Evolutionary conservation across 2,888 invertebrate species (phyloP).

Genomic region (Drosophila macrospina): DNA sequence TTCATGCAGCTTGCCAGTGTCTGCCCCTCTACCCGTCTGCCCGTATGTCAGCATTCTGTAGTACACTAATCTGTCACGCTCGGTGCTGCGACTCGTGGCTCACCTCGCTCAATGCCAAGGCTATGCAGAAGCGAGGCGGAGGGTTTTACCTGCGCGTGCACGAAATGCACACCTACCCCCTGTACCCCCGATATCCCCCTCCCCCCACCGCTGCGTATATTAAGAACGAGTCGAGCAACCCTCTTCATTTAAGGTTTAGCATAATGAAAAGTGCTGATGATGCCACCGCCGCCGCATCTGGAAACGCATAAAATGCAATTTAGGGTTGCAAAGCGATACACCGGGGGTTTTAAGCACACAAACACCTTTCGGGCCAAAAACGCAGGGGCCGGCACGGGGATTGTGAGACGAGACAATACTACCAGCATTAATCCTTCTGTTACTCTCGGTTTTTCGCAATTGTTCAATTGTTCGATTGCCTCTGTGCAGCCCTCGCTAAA

Average conservation of each 20-base stretch:
- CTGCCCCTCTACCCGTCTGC: constrained; percentile 41
- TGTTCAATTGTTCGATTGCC: constrained; percentile 75
- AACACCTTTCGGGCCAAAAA: constrained; percentile 67
- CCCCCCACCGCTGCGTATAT: background rate
- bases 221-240: constrained; percentile 47
- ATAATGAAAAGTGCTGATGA: constrained; percentile 79
- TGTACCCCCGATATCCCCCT: background rate
- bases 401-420: constrained; percentile 19
- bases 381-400: constrained; percentile 28
- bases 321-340: constrained; percentile 73
- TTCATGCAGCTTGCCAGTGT: constrained; percentile 52
- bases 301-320: constrained; percentile 73
- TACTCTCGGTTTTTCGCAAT: constrained; percentile 66
- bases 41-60: constrained; percentile 79
- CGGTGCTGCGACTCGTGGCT: constrained; percentile 39
- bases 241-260: constrained; percentile 80
- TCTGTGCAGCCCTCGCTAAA: constrained; percentile 9
- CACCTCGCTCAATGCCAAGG: constrained; percentile 26
- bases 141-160: constrained; percentile 60
- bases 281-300: constrained; percentile 42
- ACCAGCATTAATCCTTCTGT: constrained; percentile 82
- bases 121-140: background rate
- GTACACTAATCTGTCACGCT: constrained; percentile 73
- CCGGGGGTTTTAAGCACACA: constrained; percentile 54
- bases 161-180: constrained; percentile 48